Percentiles rank a stretch among this genome's conserved stretches.
Evolutionary conservation across 1,140 invertebrate species (phyloP).

Genomic region (Carcinoscorpius rotundicauda): DNA sequence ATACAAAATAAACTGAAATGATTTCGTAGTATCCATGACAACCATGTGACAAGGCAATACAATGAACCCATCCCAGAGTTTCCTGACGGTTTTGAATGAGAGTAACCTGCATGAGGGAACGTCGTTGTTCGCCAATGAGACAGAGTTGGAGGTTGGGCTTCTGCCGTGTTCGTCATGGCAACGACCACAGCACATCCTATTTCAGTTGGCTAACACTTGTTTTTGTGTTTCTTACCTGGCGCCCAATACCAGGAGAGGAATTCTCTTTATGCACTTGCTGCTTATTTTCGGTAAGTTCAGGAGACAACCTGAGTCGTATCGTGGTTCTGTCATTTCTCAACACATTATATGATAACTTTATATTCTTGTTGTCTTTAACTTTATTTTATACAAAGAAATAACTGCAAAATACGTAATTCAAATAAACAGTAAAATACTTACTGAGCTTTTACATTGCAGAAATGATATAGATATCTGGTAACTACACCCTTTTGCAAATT

Average conservation of each 20-base stretch:
- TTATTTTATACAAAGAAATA: background rate
- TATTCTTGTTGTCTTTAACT: background rate
- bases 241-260: conserved; percentile 58
- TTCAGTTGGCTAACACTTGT: conserved; percentile 55
- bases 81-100: too few relatives aligned
- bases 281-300: conserved; percentile 54
- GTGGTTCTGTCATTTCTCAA: background rate
- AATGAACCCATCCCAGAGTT: too few relatives aligned
- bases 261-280: conserved; percentile 64
- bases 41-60: too few relatives aligned
- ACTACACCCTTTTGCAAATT: too few relatives aligned
- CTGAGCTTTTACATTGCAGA: background rate
- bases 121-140: too few relatives aligned
- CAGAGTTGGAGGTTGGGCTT: too few relatives aligned
- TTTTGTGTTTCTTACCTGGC: conserved; percentile 63
- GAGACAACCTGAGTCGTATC: background rate
- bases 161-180: conserved; percentile 37
- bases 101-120: too few relatives aligned
- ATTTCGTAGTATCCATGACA: too few relatives aligned
- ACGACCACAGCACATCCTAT: conserved; percentile 52
- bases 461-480: background rate
- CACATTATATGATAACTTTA: conserved; percentile 1
- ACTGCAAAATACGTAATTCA: background rate
- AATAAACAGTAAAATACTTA: background rate
- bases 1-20: too few relatives aligned